phyloP scores from a whole-genome alignment of 2,888 invertebrate genomes.

The Mimas tiliae region DNA sequence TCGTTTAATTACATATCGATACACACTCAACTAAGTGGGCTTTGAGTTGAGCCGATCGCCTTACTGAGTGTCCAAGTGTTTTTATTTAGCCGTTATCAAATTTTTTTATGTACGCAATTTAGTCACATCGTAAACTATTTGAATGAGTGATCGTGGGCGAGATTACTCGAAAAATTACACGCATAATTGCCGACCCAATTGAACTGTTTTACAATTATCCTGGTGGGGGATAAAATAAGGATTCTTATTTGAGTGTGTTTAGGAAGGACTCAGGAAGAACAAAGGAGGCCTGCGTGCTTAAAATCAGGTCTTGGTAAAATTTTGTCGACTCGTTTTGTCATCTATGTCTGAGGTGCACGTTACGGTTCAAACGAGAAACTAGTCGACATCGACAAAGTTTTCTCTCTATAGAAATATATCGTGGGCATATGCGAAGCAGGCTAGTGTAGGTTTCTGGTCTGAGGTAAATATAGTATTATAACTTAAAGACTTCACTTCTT shows the following conservation, averaged over 20 bases:
- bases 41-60: slow-evolving; percentile 27
- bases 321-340: too few species aligned
- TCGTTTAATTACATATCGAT: slow-evolving; percentile 62
- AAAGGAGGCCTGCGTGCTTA: background rate
- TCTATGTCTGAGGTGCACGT: too few species aligned
- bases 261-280: background rate
- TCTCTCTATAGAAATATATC: too few species aligned
- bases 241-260: background rate
- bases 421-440: too few species aligned
- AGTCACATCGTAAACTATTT: slow-evolving; percentile 29
- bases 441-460: background rate
- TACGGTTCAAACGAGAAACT: too few species aligned
- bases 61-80: slow-evolving; percentile 27
- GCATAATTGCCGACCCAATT: slow-evolving; percentile 20
- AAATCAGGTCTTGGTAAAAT: too few species aligned
- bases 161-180: slow-evolving; percentile 23
- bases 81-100: slow-evolving; percentile 24
- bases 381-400: too few species aligned
- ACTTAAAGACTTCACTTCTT: too few species aligned
- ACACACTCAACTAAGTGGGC: slow-evolving; percentile 38
- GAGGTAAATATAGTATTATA: too few species aligned
- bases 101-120: slow-evolving; percentile 22
- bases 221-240: background rate
- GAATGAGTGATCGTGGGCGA: slow-evolving; percentile 28
- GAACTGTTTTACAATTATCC: slow-evolving; percentile 11